Conservation (phyloP, 2,797 vertebrate species). For the Lutjanus argentimaculatus region DNA sequence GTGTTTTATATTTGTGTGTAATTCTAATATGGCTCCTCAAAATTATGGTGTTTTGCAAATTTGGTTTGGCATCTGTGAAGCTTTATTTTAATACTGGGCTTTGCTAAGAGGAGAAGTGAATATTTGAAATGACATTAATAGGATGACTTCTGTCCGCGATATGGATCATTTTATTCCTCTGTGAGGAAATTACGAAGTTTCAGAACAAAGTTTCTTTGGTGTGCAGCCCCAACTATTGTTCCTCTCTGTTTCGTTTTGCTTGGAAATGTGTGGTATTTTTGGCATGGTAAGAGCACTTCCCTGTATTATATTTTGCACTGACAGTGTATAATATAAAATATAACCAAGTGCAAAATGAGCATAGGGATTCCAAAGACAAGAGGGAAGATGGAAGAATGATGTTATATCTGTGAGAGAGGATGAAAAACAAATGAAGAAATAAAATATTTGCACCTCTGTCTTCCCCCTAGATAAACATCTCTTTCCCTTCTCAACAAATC, state of each 20-base stretch:
- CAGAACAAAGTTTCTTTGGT: background rate
- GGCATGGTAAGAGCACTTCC: background rate
- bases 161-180: constrained; percentile 26
- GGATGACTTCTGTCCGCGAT: background rate
- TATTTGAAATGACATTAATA: constrained; percentile 26
- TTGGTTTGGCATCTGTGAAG: background rate
- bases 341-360: constrained; percentile 21
- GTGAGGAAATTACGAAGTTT: constrained; percentile 14
- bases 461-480: constrained; percentile 45
- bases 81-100: constrained; percentile 2
- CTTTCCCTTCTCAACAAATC: constrained; percentile 54
- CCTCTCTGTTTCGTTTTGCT: constrained; percentile 4
- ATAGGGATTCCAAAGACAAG: background rate
- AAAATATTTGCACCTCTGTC: constrained; percentile 1
- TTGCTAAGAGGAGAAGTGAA: constrained; percentile 13
- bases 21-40: background rate
- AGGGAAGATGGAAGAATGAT: constrained; percentile 11
- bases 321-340: constrained; percentile 21
- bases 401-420: constrained; percentile 3
- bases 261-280: background rate
- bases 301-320: constrained; percentile 14
- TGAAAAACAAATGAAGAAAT: constrained; percentile 19
- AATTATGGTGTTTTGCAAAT: constrained; percentile 17
- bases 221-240: background rate
- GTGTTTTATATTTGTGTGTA: background rate